These are phyloP conservation scores for Lypha dubia DNA, from an alignment of 2,888 invertebrate species.

Conservation along the genomic window DNA sequence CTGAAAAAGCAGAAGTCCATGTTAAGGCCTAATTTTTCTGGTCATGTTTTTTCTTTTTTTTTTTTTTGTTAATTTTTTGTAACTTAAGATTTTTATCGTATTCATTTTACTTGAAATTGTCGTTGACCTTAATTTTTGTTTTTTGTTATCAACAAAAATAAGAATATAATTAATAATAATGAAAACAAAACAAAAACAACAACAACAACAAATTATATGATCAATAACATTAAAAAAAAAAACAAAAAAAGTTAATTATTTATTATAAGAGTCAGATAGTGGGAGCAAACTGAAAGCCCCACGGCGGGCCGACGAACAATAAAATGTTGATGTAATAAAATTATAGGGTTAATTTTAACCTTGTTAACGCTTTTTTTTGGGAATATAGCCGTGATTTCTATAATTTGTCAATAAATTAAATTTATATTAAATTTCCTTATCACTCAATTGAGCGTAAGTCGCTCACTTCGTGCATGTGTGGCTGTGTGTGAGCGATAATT, in stretches of 20 bases:
- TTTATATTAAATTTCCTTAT: not conserved
- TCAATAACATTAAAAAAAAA: not conserved
- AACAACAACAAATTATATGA: not conserved
- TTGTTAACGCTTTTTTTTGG: not conserved
- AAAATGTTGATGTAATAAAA: too few relatives aligned
- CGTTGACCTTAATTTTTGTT: conserved; percentile 61
- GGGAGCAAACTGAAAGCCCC: not conserved
- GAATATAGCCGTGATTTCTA: not conserved
- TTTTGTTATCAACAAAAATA: conserved; percentile 31
- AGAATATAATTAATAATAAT: too few relatives aligned
- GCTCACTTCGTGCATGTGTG: not conserved
- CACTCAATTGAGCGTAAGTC: not conserved
- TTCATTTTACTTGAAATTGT: conserved; percentile 29
- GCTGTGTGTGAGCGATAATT: too few relatives aligned
- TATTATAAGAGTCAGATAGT: conserved; percentile 35
- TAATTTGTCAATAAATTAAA: not conserved
- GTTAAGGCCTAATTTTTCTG: conserved; percentile 13
- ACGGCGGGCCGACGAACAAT: not conserved
- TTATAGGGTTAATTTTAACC: not conserved
- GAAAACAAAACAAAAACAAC: not conserved
- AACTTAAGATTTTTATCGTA: conserved; percentile 38
- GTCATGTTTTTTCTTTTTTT: too few relatives aligned
- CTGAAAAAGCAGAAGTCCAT: conserved; percentile 14
- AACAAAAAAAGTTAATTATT: too few relatives aligned
- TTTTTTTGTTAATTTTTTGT: too few relatives aligned